A percentile compares a stretch with the other conserved stretches of the same genome.
phyloP scores from a whole-genome alignment of 2,113 vertebrate genomes.

The Limnothrissa miodon region DNA sequence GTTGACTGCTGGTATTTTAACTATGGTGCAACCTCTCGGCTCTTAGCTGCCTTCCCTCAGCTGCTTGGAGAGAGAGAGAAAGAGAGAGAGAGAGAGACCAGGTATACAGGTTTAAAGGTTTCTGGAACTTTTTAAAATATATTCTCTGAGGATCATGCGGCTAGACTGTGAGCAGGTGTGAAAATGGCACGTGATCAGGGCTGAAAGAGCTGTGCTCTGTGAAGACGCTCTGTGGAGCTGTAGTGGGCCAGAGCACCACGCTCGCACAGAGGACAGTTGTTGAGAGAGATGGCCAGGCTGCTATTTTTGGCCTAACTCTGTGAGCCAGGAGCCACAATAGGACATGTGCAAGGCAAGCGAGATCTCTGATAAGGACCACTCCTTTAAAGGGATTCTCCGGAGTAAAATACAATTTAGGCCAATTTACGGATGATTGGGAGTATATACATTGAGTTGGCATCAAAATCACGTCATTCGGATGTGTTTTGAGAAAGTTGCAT shows the following conservation, averaged over 20 bases:
- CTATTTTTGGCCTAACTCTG: not conserved
- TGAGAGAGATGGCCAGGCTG: not conserved
- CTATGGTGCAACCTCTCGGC: not conserved
- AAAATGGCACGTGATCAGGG: not conserved
- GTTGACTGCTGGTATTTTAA: conserved; percentile 24
- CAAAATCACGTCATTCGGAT: no score
- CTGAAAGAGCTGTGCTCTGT: not conserved
- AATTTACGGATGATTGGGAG: no score
- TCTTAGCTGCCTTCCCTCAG: not conserved
- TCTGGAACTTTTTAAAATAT: not conserved
- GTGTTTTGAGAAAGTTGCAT: no score
- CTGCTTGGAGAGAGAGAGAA: not conserved
- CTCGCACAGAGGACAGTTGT: not conserved
- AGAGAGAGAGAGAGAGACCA: not conserved
- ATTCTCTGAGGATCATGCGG: not conserved
- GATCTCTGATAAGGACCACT: not conserved
- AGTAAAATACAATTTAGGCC: no score
- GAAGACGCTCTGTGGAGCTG: not conserved
- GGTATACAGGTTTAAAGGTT: no score
- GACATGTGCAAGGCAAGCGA: not conserved
- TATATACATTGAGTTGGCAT: no score
- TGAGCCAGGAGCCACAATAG: not conserved
- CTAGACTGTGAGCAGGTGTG: not conserved
- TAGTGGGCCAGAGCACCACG: not conserved
- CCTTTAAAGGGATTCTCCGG: no score